phyloP scores from a whole-genome alignment of 2,113 vertebrate genomes.

The Setophaga coronata region DNA sequence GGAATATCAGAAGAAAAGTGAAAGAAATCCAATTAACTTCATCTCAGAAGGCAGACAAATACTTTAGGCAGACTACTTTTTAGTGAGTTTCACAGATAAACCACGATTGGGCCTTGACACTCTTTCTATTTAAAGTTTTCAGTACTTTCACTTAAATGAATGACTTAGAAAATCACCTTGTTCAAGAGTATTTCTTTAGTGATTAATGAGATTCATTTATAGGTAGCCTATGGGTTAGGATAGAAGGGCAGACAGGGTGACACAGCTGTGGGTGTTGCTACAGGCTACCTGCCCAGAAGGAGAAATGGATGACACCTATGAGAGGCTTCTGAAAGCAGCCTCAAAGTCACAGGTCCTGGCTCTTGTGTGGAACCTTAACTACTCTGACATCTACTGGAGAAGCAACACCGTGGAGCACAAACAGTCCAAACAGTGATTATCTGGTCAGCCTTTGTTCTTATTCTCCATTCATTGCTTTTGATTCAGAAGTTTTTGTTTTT shows the following conservation, averaged over 20 bases:
- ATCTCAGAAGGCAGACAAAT: fast-evolving
- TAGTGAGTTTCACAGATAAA: background rate
- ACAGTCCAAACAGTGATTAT: background rate
- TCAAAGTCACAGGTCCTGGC: background rate
- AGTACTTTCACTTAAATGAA: conserved; percentile 35
- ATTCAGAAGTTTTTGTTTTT: background rate
- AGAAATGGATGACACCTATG: background rate
- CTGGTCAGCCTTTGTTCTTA: background rate
- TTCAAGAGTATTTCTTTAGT: conserved; percentile 14
- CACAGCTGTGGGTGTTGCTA: background rate
- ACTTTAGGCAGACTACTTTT: background rate
- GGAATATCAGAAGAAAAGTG: background rate
- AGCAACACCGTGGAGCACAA: background rate
- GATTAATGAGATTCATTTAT: conserved; percentile 18
- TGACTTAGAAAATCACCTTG: conserved; percentile 33
- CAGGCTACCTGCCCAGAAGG: background rate
- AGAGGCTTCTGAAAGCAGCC: background rate
- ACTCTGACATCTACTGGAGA: background rate
- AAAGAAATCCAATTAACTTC: background rate
- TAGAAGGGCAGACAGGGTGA: background rate
- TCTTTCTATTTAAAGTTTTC: background rate
- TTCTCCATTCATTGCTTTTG: background rate
- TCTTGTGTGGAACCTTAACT: background rate
- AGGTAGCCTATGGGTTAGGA: background rate
- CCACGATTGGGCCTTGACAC: background rate